A percentile compares a stretch with the other conserved stretches of the same genome.
Evolutionary conservation across 2,797 vertebrate species (phyloP).

Genomic region (Spondyliosoma cantharus): DNA sequence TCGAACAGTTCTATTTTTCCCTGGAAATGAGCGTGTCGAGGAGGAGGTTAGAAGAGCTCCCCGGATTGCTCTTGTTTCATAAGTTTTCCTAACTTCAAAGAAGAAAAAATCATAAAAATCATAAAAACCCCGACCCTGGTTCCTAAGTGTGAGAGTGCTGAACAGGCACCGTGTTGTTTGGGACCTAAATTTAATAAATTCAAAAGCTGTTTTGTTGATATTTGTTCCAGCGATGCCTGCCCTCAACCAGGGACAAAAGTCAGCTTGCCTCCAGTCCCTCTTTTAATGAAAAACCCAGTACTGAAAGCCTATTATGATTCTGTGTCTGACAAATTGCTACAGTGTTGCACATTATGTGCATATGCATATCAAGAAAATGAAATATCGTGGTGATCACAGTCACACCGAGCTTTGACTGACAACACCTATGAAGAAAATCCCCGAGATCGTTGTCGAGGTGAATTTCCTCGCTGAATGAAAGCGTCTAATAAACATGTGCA

Average conservation of each 20-base stretch:
- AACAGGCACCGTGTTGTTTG: slow-evolving; percentile 33
- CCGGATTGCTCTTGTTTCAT: slow-evolving; percentile 29
- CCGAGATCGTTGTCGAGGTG: neutral
- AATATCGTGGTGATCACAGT: slow-evolving; percentile 11
- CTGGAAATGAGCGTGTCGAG: slow-evolving; percentile 15
- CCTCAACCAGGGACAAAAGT: slow-evolving; percentile 41
- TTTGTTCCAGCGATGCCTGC: slow-evolving; percentile 43
- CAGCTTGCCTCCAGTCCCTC: slow-evolving; percentile 37
- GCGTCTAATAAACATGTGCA: slow-evolving; percentile 49
- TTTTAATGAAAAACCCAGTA: slow-evolving; percentile 61
- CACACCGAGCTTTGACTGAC: slow-evolving; percentile 5
- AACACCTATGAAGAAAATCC: neutral
- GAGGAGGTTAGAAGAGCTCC: slow-evolving; percentile 33
- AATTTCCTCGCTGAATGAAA: slow-evolving; percentile 60
- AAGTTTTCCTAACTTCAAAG: slow-evolving; percentile 42
- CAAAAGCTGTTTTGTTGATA: slow-evolving; percentile 56
- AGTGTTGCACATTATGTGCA: slow-evolving; percentile 18
- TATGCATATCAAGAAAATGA: slow-evolving; percentile 31
- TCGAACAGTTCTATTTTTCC: slow-evolving; percentile 34
- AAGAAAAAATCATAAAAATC: slow-evolving; percentile 7
- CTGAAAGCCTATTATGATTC: slow-evolving; percentile 38
- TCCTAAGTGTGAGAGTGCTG: slow-evolving; percentile 20
- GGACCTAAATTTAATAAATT: slow-evolving; percentile 52
- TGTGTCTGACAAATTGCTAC: slow-evolving; percentile 25
- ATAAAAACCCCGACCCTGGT: slow-evolving; percentile 20